Conservation (phyloP, 2,888 invertebrate genomes). For the Aporophyla lueneburgensis region DNA sequence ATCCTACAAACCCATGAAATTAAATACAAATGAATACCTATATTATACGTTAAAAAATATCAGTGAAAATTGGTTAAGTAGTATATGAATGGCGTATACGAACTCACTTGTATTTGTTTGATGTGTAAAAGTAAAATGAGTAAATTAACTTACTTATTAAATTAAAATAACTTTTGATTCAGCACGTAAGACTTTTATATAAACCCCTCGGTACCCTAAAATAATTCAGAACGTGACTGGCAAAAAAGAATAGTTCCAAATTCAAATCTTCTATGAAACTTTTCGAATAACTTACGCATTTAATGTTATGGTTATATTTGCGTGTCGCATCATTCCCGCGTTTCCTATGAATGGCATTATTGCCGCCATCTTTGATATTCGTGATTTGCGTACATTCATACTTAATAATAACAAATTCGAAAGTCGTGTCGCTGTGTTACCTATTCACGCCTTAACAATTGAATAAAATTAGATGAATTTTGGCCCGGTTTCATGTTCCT, state of each 20-base stretch:
- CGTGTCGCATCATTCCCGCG: conserved; percentile 25
- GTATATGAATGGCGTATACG: not conserved
- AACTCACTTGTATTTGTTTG: not conserved
- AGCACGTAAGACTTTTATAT: not conserved
- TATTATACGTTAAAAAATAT: no score
- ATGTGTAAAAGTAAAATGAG: not conserved
- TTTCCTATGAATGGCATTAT: no score
- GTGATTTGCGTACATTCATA: conserved; percentile 24
- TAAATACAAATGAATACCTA: not conserved
- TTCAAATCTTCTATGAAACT: conserved; percentile 4
- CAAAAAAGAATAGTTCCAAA: not conserved
- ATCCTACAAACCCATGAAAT: not conserved
- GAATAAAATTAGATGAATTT: no score
- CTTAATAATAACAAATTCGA: no score
- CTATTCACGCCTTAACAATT: no score
- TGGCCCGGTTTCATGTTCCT: no score
- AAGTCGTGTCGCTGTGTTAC: no score
- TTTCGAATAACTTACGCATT: conserved; percentile 32
- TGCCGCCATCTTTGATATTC: conserved; percentile 41
- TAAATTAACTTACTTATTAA: not conserved
- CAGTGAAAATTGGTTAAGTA: not conserved
- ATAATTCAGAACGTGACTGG: not conserved
- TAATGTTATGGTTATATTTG: conserved; percentile 9
- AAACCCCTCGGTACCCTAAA: not conserved
- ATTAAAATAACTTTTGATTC: not conserved